Percentiles rank a stretch among this genome's conserved stretches.
Evolutionary conservation across 1,140 invertebrate species (phyloP).

Genomic region (Colletes latitarsis): DNA sequence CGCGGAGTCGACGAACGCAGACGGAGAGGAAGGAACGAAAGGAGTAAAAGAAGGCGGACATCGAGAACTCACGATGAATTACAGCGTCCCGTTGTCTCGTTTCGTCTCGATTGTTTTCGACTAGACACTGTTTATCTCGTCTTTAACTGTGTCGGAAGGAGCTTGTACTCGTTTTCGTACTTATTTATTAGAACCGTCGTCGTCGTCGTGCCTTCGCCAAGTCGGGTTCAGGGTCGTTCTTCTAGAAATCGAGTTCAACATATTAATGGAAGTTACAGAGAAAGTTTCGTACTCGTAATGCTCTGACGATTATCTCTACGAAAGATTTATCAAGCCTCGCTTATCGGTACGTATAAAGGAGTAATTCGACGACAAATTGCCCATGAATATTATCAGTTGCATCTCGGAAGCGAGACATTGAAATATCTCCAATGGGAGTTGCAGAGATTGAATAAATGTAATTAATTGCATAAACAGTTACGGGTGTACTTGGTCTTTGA

Average conservation of each 20-base stretch:
- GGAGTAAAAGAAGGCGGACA: not conserved
- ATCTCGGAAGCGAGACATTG: not conserved
- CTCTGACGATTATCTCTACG: not conserved
- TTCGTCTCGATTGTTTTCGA: conserved; percentile 64
- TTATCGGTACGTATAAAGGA: not conserved
- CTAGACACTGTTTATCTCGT: conserved; percentile 60
- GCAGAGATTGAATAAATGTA: not conserved
- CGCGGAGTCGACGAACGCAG: not conserved
- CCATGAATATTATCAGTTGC: not conserved
- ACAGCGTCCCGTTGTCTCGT: conserved; percentile 37
- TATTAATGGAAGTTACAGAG: not conserved
- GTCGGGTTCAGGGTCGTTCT: conserved; percentile 5
- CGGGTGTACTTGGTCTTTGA: not conserved
- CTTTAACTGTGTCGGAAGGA: conserved; percentile 13
- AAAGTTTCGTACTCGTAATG: not conserved
- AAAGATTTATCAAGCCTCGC: no score
- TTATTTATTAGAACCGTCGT: conserved; percentile 55
- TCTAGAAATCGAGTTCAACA: not conserved
- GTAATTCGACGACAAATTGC: not conserved
- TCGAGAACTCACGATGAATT: conserved; percentile 39
- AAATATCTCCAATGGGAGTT: no score
- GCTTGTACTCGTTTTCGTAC: not conserved
- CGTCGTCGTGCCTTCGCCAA: conserved; percentile 21
- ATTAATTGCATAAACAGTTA: not conserved
- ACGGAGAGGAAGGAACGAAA: not conserved